Evolutionary conservation across 2,113 vertebrate species (phyloP).

Genomic region (Atractosteus spatula): DNA sequence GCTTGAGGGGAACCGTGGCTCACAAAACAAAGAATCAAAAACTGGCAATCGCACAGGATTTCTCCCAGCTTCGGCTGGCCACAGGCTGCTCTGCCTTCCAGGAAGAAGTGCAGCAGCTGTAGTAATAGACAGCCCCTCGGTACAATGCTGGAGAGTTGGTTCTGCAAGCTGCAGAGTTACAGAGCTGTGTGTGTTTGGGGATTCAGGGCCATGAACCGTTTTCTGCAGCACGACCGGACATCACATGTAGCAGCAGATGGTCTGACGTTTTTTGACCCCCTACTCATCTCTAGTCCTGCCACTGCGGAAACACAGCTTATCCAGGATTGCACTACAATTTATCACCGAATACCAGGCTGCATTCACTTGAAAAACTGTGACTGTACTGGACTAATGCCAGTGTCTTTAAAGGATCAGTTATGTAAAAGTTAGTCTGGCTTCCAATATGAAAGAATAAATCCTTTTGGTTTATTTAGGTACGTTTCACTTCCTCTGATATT

Average conservation of each 20-base stretch:
- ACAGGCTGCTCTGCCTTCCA: not conserved
- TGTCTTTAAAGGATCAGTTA: conserved; percentile 46
- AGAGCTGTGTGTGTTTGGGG: not conserved
- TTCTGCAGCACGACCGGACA: conserved; percentile 41
- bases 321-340: conserved; percentile 70
- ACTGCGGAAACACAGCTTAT: conserved; percentile 67
- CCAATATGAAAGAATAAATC: not conserved
- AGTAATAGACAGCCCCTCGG: not conserved
- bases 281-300: conserved; percentile 46
- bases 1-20: conserved; percentile 6
- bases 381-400: not conserved
- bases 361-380: conserved; percentile 23
- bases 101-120: not conserved
- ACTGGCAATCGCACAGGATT: not conserved
- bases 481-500: not conserved
- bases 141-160: not conserved
- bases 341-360: conserved; percentile 52
- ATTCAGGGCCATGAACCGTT: not conserved
- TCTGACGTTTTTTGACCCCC: conserved; percentile 53
- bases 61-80: not conserved
- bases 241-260: conserved; percentile 66
- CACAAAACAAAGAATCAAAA: not conserved
- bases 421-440: conserved; percentile 36
- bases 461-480: not conserved
- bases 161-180: not conserved